Evolutionary conservation across 2,888 invertebrate genomes (phyloP).

Genomic region (Trachelus iudaicus): DNA sequence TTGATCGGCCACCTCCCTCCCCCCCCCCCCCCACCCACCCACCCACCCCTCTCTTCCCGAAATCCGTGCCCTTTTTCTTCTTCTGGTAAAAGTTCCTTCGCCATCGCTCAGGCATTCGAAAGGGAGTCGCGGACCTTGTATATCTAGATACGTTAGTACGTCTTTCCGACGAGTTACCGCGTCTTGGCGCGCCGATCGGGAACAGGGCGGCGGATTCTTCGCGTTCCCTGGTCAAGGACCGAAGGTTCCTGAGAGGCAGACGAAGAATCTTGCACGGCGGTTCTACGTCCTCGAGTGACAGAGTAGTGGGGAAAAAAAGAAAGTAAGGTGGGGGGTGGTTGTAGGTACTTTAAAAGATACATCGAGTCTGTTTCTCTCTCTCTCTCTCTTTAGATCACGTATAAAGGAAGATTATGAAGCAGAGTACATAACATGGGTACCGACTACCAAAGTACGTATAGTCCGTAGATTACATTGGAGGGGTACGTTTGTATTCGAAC

Average conservation of each 20-base stretch:
- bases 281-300: conserved; percentile 27
- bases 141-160: neutral
- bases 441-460: neutral
- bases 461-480: neutral
- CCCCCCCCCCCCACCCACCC: too few relatives aligned
- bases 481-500: conserved; percentile 1
- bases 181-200: conserved; percentile 3
- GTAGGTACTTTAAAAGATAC: neutral
- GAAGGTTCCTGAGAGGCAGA: conserved; percentile 45
- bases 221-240: conserved; percentile 54
- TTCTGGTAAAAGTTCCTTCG: neutral
- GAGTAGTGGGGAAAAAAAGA: conserved; percentile 4
- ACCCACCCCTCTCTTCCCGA: too few relatives aligned
- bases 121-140: neutral
- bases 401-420: conserved; percentile 22
- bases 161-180: neutral
- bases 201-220: conserved; percentile 44
- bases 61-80: neutral
- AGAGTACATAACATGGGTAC: conserved; percentile 1
- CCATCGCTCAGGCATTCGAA: neutral
- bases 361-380: neutral
- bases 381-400: too few relatives aligned
- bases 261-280: conserved; percentile 29
- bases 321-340: conserved; percentile 2
- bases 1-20: neutral